These are phyloP conservation scores for Chelmon rostratus DNA, from an alignment of 2,797 vertebrate species.

Conservation along the genomic window DNA sequence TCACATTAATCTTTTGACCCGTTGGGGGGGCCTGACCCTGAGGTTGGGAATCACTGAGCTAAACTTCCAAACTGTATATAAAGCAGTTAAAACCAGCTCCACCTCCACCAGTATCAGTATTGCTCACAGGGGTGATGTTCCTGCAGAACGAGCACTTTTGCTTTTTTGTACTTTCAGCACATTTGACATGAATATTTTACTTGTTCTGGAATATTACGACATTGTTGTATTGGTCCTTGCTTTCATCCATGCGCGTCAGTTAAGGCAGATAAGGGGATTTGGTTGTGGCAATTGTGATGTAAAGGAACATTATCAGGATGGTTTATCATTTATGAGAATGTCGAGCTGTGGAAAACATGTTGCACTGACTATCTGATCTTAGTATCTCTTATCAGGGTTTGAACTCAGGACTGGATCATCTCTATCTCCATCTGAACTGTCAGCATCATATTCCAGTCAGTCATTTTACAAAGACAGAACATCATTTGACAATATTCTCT, in stretches of 20 bases:
- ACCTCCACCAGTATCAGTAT: background rate
- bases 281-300: background rate
- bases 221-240: too few species aligned
- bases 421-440: constrained; percentile 14
- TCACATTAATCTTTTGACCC: background rate
- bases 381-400: constrained; percentile 17
- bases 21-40: background rate
- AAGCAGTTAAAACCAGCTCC: too few species aligned
- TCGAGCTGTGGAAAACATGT: background rate
- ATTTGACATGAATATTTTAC: background rate
- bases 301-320: background rate
- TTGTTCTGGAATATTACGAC: background rate
- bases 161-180: background rate
- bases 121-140: background rate
- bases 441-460: constrained; percentile 11
- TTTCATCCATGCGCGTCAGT: background rate
- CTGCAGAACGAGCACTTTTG: background rate
- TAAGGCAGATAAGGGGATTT: constrained; percentile 1
- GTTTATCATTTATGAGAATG: constrained; percentile 5
- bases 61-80: background rate
- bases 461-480: constrained; percentile 11
- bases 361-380: background rate
- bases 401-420: background rate
- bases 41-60: background rate
- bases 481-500: background rate